phyloP scores from a whole-genome alignment of 2,113 vertebrate species.

The Cinclus cinclus region DNA sequence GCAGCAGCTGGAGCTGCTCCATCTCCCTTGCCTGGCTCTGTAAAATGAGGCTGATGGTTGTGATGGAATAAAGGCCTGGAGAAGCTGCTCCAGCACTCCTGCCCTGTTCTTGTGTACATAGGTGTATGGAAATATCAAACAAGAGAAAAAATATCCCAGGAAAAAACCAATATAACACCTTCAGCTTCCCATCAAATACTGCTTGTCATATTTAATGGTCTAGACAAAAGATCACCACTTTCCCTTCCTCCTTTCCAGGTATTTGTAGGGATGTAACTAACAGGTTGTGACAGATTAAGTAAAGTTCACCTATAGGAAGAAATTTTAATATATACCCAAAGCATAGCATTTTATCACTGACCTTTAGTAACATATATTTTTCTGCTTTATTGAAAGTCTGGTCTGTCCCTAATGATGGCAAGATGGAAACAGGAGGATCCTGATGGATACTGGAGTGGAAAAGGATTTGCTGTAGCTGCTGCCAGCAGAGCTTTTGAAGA shows the following conservation, averaged over 20 bases:
- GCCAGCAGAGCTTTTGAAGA: constrained; percentile 4
- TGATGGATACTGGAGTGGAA: not conserved
- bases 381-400: not conserved
- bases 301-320: not conserved
- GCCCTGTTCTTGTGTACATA: too few relatives aligned
- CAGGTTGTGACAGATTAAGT: not conserved
- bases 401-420: not conserved
- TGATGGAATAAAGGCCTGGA: too few relatives aligned
- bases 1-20: too few relatives aligned
- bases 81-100: too few relatives aligned
- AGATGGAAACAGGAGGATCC: not conserved
- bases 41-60: too few relatives aligned
- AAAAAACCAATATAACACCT: not conserved
- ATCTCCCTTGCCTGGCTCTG: too few relatives aligned
- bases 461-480: not conserved
- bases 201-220: not conserved
- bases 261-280: not conserved
- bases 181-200: not conserved
- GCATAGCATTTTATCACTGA: not conserved
- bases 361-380: not conserved
- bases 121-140: too few relatives aligned
- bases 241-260: not conserved
- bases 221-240: not conserved
- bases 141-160: too few relatives aligned
- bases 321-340: not conserved